Evolutionary conservation across 2,797 vertebrate genomes (phyloP).

Genomic region (Chaetophractus vellerosus): DNA sequence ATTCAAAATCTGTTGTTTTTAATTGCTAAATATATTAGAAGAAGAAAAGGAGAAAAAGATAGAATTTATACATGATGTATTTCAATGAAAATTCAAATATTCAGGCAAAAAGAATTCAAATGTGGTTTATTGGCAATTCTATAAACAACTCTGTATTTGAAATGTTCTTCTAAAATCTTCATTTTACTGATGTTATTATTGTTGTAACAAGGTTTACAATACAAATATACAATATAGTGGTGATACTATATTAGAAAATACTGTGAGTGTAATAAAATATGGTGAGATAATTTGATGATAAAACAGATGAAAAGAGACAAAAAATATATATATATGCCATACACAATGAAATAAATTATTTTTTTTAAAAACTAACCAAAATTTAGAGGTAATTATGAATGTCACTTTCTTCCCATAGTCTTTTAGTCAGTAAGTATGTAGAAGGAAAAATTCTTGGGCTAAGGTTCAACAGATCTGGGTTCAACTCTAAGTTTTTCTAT

Average conservation of each 20-base stretch:
- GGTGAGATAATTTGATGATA: neutral
- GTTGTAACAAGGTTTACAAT: neutral
- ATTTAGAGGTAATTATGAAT: neutral
- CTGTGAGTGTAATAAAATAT: neutral
- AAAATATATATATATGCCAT: neutral
- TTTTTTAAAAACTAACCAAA: neutral
- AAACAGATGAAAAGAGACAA: neutral
- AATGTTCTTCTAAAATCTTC: neutral
- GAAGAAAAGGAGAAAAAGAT: constrained; percentile 24
- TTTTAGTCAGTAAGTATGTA: neutral
- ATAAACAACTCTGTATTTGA: neutral
- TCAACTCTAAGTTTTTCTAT: neutral
- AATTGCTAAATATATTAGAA: neutral
- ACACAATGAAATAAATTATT: neutral
- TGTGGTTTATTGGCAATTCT: neutral
- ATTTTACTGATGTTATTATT: neutral
- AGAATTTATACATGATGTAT: neutral
- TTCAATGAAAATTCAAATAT: neutral
- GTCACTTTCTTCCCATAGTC: neutral
- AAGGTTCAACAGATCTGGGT: neutral
- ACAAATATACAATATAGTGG: neutral
- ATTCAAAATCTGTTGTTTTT: constrained; percentile 57
- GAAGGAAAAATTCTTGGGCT: neutral
- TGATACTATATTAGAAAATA: neutral
- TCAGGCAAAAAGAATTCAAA: neutral